A percentile compares a stretch with the other conserved stretches of the same genome.
phyloP scores from a whole-genome alignment of 2,797 vertebrate species.

The Hippopotamyrus pictus region DNA sequence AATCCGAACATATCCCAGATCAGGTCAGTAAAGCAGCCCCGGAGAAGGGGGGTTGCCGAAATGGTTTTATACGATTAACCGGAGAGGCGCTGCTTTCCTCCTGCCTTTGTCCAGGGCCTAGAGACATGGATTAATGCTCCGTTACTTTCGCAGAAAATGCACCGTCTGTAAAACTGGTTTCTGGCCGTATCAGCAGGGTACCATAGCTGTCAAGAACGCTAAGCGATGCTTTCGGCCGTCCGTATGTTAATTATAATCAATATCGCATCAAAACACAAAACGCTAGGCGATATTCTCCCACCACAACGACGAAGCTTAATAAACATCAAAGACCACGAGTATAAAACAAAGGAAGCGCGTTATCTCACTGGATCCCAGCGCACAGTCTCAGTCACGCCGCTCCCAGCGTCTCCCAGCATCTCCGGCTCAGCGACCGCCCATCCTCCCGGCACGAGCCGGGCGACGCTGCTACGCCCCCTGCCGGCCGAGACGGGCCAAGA shows the following conservation, averaged over 20 bases:
- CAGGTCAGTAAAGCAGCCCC: neutral
- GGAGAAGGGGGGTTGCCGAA: neutral
- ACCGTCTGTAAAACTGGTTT: neutral
- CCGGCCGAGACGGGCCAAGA: neutral
- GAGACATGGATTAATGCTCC: neutral
- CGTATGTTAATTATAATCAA: neutral
- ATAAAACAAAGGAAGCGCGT: neutral
- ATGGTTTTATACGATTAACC: neutral
- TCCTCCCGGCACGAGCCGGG: neutral
- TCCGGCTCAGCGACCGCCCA: conserved; percentile 33
- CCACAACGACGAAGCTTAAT: neutral
- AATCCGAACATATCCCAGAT: neutral
- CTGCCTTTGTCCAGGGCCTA: neutral
- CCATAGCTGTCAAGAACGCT: neutral
- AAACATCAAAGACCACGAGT: too few relatives aligned
- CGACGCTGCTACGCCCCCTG: conserved; percentile 11
- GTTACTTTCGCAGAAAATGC: neutral
- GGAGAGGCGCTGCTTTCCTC: neutral
- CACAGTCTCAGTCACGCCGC: conserved; percentile 17
- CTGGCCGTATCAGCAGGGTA: neutral
- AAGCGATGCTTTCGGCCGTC: neutral
- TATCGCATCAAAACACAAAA: neutral
- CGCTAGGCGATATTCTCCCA: neutral
- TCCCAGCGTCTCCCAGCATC: conserved; percentile 16
- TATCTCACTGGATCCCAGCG: neutral